phyloP scores from a whole-genome alignment of 1,140 invertebrate genomes.

The Schmidtea mediterranea region DNA sequence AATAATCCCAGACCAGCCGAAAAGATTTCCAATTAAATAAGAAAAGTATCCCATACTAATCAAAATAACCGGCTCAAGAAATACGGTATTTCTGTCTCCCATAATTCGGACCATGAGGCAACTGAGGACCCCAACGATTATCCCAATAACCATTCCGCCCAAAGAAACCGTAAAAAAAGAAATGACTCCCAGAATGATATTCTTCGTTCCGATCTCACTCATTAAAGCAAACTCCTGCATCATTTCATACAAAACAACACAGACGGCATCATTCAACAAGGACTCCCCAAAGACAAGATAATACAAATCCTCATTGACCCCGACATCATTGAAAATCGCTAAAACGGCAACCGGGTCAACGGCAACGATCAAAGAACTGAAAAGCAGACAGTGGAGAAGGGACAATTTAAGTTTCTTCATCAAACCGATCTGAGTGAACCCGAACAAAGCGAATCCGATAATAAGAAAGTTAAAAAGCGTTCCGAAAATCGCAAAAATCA shows the following conservation, averaged over 20 bases:
- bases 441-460: slow-evolving; percentile 12
- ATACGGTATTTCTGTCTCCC: slow-evolving; percentile 80
- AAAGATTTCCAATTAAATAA: slow-evolving; percentile 84
- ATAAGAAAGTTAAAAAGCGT: slow-evolving; percentile 12
- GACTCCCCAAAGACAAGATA: slow-evolving; percentile 97
- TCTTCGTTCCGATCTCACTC: slow-evolving; percentile 16
- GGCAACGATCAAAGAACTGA: slow-evolving; percentile 23
- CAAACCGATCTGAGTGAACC: neutral
- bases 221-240: slow-evolving; percentile 23
- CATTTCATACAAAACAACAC: slow-evolving; percentile 25
- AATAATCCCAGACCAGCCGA: slow-evolving; percentile 75
- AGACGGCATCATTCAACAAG: slow-evolving; percentile 46
- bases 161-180: slow-evolving; percentile 68
- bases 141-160: slow-evolving; percentile 67
- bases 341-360: slow-evolving; percentile 37
- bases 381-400: slow-evolving; percentile 4
- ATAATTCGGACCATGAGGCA: slow-evolving; percentile 82
- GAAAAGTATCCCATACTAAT: slow-evolving; percentile 94
- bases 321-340: slow-evolving; percentile 93
- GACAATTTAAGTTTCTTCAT: neutral
- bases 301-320: slow-evolving; percentile 86
- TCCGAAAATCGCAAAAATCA: slow-evolving; percentile 22
- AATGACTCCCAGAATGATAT: slow-evolving; percentile 52
- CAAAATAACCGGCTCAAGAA: slow-evolving; percentile 85
- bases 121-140: slow-evolving; percentile 74